phyloP scores from a whole-genome alignment of 1,140 invertebrate genomes.

The Cyphomyrmex costatus region DNA sequence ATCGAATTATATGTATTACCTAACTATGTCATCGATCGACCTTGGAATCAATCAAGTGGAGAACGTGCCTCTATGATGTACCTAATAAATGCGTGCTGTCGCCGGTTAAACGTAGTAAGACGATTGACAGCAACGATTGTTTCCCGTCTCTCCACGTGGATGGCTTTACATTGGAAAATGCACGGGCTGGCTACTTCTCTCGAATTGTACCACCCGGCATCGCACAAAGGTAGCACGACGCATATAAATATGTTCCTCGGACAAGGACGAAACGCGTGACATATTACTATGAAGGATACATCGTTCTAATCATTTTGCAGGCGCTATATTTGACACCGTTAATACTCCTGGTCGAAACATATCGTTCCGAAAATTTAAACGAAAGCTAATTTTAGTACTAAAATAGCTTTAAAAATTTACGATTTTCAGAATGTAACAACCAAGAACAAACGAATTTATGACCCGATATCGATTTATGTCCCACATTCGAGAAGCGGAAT shows the following conservation, averaged over 20 bases:
- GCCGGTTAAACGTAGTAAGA: constrained; percentile 18
- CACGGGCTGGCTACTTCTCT: constrained; percentile 66
- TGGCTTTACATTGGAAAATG: constrained; percentile 64
- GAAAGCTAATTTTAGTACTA: neutral
- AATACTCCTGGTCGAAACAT: neutral
- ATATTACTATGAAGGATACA: constrained; percentile 38
- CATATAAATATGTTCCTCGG: constrained; percentile 38
- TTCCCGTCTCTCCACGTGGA: constrained; percentile 69
- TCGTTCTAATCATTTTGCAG: constrained; percentile 45
- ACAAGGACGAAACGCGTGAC: constrained; percentile 43
- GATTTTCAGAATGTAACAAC: neutral
- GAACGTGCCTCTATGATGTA: constrained; percentile 36
- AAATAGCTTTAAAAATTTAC: neutral
- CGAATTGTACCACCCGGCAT: constrained; percentile 57
- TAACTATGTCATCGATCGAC: constrained; percentile 40
- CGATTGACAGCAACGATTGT: constrained; percentile 71
- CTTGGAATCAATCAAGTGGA: constrained; percentile 40
- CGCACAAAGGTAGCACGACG: constrained; percentile 64
- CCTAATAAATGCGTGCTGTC: constrained; percentile 36
- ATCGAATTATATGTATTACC: constrained; percentile 19
- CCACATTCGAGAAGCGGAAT: neutral
- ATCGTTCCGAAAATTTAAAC: neutral
- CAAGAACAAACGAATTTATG: constrained; percentile 14
- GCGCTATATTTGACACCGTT: neutral
- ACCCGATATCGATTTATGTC: constrained; percentile 17